Base-by-base conservation (phyloP, 2,797 vertebrate species). In the Notoglanidium macrostoma region DNA sequence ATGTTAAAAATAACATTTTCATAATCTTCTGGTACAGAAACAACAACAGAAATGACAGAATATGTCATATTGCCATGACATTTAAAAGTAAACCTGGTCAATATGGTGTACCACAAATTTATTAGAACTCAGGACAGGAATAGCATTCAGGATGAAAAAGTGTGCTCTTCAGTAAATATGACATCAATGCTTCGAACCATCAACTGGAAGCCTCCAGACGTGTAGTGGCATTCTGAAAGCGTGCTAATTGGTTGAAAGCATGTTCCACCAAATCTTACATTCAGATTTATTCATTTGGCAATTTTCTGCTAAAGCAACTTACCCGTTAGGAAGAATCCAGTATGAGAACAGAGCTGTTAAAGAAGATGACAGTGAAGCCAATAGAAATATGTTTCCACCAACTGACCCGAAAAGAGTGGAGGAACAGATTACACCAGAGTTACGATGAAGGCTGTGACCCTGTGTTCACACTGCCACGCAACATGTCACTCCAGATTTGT, bases 1-100 rank as follows among this genome's bases (percentile, higher is more conserved):
- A 57, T 86, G 61, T 55, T 86, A 86, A 86, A 86, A 86, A 86
- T 86, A 85, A 77, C 73, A 77, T 85, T 65, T 77, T 77, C 44
- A 78, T 78, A 85, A 85, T 44, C 21, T 78, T 44, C 84, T 68
- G 14, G 11, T 68, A 11, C 7, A 79, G 85, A 78, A 85, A 67
- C 84, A 67, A 70, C 49, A 32, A 15, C 29, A 51, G 44, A 32
- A 67, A 55, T 70, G 49, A 79, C 85, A 79, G 26, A 61, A 80
- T 79, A 44, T 57, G 54, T 79, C 76, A 78, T 68, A 70, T 44
- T 46, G 74, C 15, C 32, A 8, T 80, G 77, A 80, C 77, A 80
- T 80, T 61, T 80, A 40, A 80, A 80, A 44, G 77, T 59, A 59
- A 80, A 80, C 44, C 32, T 15, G 55, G 55, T 61, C 19, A 44